Evolutionary conservation across 2,888 invertebrate species (phyloP).

Genomic region (Hydrotaea diabolus): DNA sequence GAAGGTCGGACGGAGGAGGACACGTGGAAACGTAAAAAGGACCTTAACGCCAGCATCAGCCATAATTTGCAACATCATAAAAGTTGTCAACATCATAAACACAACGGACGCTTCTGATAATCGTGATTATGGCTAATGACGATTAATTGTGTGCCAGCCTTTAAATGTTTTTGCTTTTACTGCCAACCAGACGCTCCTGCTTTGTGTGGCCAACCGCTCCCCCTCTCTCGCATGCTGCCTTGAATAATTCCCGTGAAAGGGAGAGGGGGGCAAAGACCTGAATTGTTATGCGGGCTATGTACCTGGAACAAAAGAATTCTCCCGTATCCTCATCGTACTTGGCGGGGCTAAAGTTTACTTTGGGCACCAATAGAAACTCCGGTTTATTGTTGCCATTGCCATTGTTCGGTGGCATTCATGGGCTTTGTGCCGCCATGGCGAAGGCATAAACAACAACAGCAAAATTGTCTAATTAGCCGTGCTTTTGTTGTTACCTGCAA

Average conservation of each 20-base stretch:
- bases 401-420: slow-evolving; percentile 31
- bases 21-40: not conserved
- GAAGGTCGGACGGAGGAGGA: not conserved
- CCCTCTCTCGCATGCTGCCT: too few relatives aligned
- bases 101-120: slow-evolving; percentile 47
- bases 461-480: slow-evolving; percentile 69
- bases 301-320: slow-evolving; percentile 39
- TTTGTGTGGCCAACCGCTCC: not conserved
- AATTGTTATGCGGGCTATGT: slow-evolving; percentile 15
- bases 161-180: slow-evolving; percentile 46
- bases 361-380: slow-evolving; percentile 14
- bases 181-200: not conserved
- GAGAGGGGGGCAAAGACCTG: too few relatives aligned
- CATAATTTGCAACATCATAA: slow-evolving; percentile 66
- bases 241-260: not conserved
- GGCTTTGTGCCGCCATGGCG: not conserved
- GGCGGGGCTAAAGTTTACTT: slow-evolving; percentile 12
- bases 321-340: not conserved
- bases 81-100: slow-evolving; percentile 65
- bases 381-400: slow-evolving; percentile 8
- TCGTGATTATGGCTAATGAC: slow-evolving; percentile 60
- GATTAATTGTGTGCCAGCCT: slow-evolving; percentile 51
- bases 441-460: not conserved
- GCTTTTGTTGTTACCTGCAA: slow-evolving; percentile 47
- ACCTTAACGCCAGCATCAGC: slow-evolving; percentile 40